Evolutionary conservation across 2,888 invertebrate genomes (phyloP).

Genomic region (Sinhomidia bicolor): DNA sequence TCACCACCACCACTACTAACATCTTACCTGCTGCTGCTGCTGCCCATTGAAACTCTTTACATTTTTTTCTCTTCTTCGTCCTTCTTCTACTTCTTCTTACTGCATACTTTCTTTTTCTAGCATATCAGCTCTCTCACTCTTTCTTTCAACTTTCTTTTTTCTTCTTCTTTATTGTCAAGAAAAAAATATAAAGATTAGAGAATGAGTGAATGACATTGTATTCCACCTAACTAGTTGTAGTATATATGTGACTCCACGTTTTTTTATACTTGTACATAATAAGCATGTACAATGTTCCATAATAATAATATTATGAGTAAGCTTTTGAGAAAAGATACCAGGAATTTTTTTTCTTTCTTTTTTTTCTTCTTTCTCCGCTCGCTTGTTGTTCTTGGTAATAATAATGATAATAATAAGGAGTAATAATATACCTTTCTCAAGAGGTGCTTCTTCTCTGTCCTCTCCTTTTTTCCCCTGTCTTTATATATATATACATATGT

Average conservation of each 20-base stretch:
- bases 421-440: slow-evolving; percentile 38
- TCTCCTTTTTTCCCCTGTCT: neutral
- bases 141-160: slow-evolving; percentile 30
- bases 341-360: neutral
- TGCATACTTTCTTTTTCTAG: neutral
- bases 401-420: slow-evolving; percentile 24
- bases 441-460: slow-evolving; percentile 26
- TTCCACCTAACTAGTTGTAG: no score
- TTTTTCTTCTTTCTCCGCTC: neutral
- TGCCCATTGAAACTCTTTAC: slow-evolving; percentile 15
- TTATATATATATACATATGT: neutral
- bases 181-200: slow-evolving; percentile 43
- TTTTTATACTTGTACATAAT: neutral
- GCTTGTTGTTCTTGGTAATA: slow-evolving; percentile 36
- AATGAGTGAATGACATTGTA: slow-evolving; percentile 35
- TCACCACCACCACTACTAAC: neutral
- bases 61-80: neutral
- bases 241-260: no score
- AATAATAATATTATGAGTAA: neutral
- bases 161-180: slow-evolving; percentile 34
- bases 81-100: no score
- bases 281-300: neutral
- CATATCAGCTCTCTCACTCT: neutral
- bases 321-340: neutral
- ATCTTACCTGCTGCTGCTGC: slow-evolving; percentile 1